Percentiles rank a stretch among this genome's conserved stretches.
Evolutionary conservation across 2,888 invertebrate species (phyloP).

Genomic region (Cryptophagus acutangulus): DNA sequence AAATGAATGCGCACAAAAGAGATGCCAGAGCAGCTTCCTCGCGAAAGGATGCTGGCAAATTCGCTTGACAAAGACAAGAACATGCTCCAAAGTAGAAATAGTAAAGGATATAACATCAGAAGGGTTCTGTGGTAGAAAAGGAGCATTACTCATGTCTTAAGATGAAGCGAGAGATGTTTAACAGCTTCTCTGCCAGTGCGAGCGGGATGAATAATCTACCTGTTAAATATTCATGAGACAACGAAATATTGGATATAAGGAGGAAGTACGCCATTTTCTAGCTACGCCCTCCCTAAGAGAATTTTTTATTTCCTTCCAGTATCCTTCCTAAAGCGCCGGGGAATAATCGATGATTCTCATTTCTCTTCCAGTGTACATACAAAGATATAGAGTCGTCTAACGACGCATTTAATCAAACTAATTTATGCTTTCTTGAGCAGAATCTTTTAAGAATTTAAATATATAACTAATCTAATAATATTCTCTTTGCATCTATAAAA

Average conservation of each 20-base stretch:
- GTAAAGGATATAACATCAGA: slow-evolving; percentile 30
- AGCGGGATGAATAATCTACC: slow-evolving; percentile 33
- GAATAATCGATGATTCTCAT: slow-evolving; percentile 10
- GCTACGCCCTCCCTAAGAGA: slow-evolving; percentile 38
- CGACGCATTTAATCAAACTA: too few relatives aligned
- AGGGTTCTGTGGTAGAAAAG: slow-evolving; percentile 22
- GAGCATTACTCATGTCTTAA: slow-evolving; percentile 28
- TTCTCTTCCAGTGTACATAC: too few relatives aligned
- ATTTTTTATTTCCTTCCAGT: slow-evolving; percentile 23
- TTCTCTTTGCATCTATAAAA: too few relatives aligned
- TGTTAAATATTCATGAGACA: slow-evolving; percentile 47
- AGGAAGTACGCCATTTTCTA: slow-evolving; percentile 45
- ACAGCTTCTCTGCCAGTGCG: slow-evolving; percentile 9
- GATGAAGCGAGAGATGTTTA: slow-evolving; percentile 23
- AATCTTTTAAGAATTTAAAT: too few relatives aligned
- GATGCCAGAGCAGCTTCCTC: slow-evolving; percentile 23
- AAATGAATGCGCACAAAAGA: slow-evolving; percentile 14
- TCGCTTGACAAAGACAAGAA: slow-evolving; percentile 14
- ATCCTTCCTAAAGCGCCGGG: slow-evolving; percentile 17
- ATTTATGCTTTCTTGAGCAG: too few relatives aligned
- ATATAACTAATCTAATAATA: too few relatives aligned
- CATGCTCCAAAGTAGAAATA: slow-evolving; percentile 22
- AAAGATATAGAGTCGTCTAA: too few relatives aligned
- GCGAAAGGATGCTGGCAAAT: slow-evolving; percentile 18
- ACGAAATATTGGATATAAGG: slow-evolving; percentile 46